Percentiles rank a stretch among this genome's conserved stretches.
Evolutionary conservation across 2,888 invertebrate genomes (phyloP).

Genomic region (Lepeophtheirus nordmannii): DNA sequence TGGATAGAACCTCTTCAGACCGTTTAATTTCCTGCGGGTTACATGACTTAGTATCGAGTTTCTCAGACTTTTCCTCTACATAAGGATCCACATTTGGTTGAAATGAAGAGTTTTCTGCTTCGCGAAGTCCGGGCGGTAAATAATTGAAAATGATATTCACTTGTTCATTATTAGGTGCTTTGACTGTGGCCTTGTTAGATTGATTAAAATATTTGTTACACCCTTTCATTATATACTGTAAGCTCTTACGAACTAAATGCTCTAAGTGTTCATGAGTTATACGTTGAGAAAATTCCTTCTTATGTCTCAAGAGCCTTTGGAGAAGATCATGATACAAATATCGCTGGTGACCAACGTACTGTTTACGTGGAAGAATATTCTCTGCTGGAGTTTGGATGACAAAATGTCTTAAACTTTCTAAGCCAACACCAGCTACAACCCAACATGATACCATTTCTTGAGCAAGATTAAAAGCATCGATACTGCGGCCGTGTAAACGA

Average conservation of each 20-base stretch:
- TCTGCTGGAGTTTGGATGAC: conserved; percentile 5
- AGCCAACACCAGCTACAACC: neutral
- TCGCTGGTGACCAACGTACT: neutral
- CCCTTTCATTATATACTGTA: conserved; percentile 12
- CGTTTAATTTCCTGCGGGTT: neutral
- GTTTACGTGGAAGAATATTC: conserved; percentile 3
- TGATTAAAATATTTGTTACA: neutral
- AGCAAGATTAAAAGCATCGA: conserved; percentile 12
- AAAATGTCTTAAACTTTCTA: neutral
- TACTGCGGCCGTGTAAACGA: neutral
- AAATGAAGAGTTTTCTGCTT: neutral
- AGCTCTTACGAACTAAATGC: conserved; percentile 1
- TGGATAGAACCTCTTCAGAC: neutral
- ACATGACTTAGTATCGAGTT: neutral
- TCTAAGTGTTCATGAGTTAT: conserved; percentile 4
- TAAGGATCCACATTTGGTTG: neutral
- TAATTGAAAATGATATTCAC: conserved; percentile 13
- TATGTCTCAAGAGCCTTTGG: neutral
- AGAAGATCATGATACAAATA: neutral
- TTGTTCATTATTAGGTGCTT: neutral
- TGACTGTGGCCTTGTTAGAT: neutral
- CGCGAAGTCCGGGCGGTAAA: conserved; percentile 18
- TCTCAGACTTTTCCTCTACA: neutral
- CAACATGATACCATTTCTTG: conserved; percentile 16
- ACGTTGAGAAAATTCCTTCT: neutral